phyloP scores from a whole-genome alignment of 2,113 vertebrate species.

The Trematomus loennbergii region DNA sequence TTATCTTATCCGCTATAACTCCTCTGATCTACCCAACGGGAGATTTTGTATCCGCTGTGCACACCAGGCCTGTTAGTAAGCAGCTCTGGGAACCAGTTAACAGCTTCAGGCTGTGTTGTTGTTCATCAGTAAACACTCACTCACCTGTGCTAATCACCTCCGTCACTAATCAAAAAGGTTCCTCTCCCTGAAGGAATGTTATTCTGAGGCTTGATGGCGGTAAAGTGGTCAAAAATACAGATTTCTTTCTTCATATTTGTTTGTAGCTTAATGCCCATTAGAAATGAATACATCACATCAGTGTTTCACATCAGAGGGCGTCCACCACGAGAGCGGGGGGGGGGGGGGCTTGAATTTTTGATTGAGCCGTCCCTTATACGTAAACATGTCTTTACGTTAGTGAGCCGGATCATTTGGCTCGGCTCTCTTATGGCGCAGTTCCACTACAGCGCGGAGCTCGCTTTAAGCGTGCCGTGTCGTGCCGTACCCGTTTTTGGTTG shows the following conservation, averaged over 20 bases:
- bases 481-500: too few relatives aligned
- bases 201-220: not conserved
- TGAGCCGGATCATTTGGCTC: too few relatives aligned
- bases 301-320: too few relatives aligned
- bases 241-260: not conserved
- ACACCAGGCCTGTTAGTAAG: not conserved
- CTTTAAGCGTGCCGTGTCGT: too few relatives aligned
- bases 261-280: not conserved
- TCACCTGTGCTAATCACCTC: not conserved
- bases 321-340: too few relatives aligned
- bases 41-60: not conserved
- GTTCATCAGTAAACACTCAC: not conserved
- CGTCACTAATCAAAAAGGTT: not conserved
- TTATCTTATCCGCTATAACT: slow-evolving; percentile 7
- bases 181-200: not conserved
- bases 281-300: not conserved
- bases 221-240: not conserved
- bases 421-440: too few relatives aligned
- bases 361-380: too few relatives aligned
- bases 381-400: too few relatives aligned
- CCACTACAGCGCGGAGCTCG: too few relatives aligned
- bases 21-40: slow-evolving; percentile 25
- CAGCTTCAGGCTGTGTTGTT: slow-evolving; percentile 19
- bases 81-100: slow-evolving; percentile 14
- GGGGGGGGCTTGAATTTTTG: too few relatives aligned